phyloP scores from a whole-genome alignment of 2,113 vertebrate species.

The Nyctibius bracteatus region DNA sequence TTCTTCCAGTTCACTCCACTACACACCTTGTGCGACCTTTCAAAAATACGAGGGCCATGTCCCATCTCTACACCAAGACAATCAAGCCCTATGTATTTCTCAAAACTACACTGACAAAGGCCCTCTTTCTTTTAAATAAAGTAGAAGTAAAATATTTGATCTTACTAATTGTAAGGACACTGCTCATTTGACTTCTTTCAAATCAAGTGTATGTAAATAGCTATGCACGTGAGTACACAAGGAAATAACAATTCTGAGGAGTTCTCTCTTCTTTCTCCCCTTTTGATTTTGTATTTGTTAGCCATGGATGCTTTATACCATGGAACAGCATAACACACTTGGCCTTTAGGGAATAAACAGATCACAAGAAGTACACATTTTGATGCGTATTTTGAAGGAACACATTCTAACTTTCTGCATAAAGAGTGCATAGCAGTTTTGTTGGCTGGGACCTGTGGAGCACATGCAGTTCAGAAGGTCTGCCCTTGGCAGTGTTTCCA shows the following conservation, averaged over 20 bases:
- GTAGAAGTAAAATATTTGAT: constrained; percentile 31
- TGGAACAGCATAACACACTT: not conserved
- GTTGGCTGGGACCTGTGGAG: not conserved
- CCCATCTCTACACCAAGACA: not conserved
- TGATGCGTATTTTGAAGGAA: not conserved
- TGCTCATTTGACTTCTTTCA: constrained; percentile 33
- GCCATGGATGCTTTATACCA: not conserved
- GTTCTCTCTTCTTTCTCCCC: not conserved
- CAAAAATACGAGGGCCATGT: not conserved
- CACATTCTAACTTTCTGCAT: not conserved
- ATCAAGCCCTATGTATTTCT: not conserved
- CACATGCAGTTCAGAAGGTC: not conserved
- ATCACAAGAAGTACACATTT: not conserved
- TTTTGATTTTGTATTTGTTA: not conserved
- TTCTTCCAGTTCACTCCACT: not conserved
- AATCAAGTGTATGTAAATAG: constrained; percentile 1
- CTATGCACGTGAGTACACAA: constrained; percentile 24
- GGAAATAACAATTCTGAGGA: not conserved
- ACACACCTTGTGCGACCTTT: not conserved
- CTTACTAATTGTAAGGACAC: not conserved
- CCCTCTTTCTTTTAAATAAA: constrained; percentile 26
- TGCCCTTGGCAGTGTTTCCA: not conserved
- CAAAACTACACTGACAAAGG: constrained; percentile 46
- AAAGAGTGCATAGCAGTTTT: constrained; percentile 30
- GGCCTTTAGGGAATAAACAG: not conserved